Percentiles rank a stretch among this genome's conserved stretches.
Evolutionary conservation across 1,140 invertebrate genomes (phyloP).

Genomic region (Formica selysi): DNA sequence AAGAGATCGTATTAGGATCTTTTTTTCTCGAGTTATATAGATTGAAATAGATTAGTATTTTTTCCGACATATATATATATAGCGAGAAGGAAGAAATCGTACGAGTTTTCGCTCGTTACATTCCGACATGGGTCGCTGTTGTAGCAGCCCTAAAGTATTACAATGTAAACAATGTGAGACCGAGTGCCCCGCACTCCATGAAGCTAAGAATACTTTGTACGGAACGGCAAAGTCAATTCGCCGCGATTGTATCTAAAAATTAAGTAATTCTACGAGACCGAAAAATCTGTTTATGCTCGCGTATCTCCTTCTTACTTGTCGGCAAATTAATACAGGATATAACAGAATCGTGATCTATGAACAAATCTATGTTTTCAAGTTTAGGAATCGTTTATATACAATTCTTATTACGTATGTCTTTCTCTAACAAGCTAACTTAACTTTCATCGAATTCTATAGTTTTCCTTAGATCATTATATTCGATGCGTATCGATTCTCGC

Average conservation of each 20-base stretch:
- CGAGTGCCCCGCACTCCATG: conserved; percentile 65
- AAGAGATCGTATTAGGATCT: neutral
- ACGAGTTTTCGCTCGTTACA: neutral
- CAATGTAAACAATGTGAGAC: conserved; percentile 36
- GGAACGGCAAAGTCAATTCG: conserved; percentile 68
- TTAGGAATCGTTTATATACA: neutral
- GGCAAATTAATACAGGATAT: conserved; percentile 43
- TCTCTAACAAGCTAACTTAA: neutral
- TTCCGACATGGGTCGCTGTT: neutral
- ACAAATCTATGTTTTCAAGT: neutral
- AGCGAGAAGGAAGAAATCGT: neutral
- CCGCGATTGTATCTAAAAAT: conserved; percentile 32
- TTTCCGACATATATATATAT: neutral
- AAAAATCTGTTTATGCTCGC: conserved; percentile 23
- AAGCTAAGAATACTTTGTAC: conserved; percentile 41
- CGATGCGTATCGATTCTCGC: conserved; percentile 23
- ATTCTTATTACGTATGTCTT: conserved; percentile 26
- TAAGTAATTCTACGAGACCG: conserved; percentile 42
- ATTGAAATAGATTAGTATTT: neutral
- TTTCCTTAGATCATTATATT: conserved; percentile 27
- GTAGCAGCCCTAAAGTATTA: conserved; percentile 15
- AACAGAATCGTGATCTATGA: conserved; percentile 8
- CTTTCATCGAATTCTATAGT: neutral
- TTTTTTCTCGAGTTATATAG: neutral
- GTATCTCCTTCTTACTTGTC: too few species aligned